Percentiles rank a stretch among this genome's conserved stretches.
Evolutionary conservation across 2,888 invertebrate species (phyloP).

Genomic region (Pristionchus fissidentatus): DNA sequence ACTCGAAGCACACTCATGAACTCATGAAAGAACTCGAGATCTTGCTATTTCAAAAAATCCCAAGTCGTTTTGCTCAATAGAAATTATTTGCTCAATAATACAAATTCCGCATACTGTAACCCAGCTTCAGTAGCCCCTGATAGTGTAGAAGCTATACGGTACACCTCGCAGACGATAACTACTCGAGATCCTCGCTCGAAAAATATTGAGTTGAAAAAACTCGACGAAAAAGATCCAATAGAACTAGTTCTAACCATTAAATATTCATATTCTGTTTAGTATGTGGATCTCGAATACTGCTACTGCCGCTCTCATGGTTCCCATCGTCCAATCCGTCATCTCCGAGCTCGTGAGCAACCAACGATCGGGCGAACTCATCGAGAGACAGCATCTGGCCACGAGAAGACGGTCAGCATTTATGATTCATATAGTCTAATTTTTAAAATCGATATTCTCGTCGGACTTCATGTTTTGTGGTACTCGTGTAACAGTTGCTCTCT

Average conservation of each 20-base stretch:
- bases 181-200: too few species aligned
- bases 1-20: too few species aligned
- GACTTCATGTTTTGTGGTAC: background rate
- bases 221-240: too few species aligned
- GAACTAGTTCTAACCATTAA: background rate
- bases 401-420: background rate
- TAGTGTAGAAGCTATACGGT: too few species aligned
- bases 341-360: slow-evolving; percentile 64
- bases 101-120: too few species aligned
- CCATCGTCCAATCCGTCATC: slow-evolving; percentile 68
- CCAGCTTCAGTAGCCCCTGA: too few species aligned
- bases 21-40: too few species aligned
- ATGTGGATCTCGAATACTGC: slow-evolving; percentile 77
- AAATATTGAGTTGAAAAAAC: too few species aligned
- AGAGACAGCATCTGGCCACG: slow-evolving; percentile 40
- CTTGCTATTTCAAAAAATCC: too few species aligned
- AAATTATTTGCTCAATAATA: too few species aligned
- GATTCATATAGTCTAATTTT: background rate
- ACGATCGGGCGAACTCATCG: slow-evolving; percentile 42
- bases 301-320: slow-evolving; percentile 83
- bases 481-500: slow-evolving; percentile 22
- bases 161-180: too few species aligned
- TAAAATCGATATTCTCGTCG: background rate
- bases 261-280: slow-evolving; percentile 51
- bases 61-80: too few species aligned